These are phyloP conservation scores for Hydractinia echinata DNA, from an alignment of 30 jellyfish, hydroid and myxozoan genomes.

Conservation along the genomic window DNA sequence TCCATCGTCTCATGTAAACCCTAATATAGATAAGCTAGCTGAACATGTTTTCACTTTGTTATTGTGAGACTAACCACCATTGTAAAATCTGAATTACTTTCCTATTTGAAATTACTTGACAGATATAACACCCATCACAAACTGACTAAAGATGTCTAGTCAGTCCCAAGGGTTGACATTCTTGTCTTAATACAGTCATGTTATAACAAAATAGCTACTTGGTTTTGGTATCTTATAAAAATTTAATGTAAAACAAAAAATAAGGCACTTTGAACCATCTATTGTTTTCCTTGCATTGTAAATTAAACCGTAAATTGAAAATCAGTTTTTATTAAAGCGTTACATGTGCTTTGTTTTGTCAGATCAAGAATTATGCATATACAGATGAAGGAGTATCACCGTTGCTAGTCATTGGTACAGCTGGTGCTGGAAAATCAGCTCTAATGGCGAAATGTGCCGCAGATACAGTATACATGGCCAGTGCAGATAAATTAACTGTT, in stretches of 20 bases:
- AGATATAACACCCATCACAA: no score
- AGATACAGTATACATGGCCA: conserved; percentile 67
- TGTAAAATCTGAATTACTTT: no score
- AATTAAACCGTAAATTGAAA: no score
- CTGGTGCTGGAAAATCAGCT: conserved; percentile 99
- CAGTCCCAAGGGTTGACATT: not conserved
- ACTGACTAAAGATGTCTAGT: no score
- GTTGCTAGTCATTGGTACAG: conserved; percentile 80
- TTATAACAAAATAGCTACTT: not conserved
- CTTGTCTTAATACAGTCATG: not conserved
- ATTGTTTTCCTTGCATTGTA: no score
- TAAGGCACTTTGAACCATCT: no score
- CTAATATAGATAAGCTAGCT: no score
- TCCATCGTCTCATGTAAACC: no score
- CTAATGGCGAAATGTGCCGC: conserved; percentile 92
- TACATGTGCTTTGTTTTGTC: not conserved
- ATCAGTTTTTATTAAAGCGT: not conserved
- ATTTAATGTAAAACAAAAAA: not conserved
- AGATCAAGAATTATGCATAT: conserved; percentile 50
- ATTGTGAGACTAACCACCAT: no score
- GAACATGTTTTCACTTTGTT: no score
- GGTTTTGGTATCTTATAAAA: not conserved
- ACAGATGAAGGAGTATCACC: conserved; percentile 50
- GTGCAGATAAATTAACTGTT: conserved; percentile 31
- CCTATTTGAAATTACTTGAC: no score